Evolutionary conservation across 2,113 vertebrate species (phyloP).

Genomic region (Setophaga coronata): DNA sequence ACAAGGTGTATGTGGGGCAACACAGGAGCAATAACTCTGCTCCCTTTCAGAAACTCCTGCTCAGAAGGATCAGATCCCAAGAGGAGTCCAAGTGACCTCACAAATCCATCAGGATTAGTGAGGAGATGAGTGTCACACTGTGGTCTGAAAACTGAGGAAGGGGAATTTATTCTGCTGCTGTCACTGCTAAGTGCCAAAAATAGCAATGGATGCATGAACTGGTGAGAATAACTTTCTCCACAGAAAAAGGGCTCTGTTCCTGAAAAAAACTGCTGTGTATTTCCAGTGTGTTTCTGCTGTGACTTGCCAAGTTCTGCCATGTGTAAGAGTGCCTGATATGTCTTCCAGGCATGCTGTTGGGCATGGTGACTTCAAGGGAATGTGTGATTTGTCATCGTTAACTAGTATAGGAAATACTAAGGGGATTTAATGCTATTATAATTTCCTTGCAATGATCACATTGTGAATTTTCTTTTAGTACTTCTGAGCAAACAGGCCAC

Average conservation of each 20-base stretch:
- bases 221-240: neutral
- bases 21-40: neutral
- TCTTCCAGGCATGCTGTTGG: neutral
- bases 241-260: neutral
- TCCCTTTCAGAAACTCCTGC: neutral
- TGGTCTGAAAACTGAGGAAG: neutral
- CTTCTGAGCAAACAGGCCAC: neutral
- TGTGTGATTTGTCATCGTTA: neutral
- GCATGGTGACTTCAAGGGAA: neutral
- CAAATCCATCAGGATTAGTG: neutral
- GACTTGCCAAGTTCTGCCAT: neutral
- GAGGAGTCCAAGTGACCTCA: neutral
- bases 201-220: neutral
- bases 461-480: neutral
- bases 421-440: neutral
- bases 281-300: neutral
- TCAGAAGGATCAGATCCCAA: neutral
- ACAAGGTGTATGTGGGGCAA: accelerated
- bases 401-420: neutral
- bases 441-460: neutral
- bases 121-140: neutral
- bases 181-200: neutral
- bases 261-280: neutral
- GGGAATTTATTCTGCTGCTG: neutral
- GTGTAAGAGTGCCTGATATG: neutral